Percentiles rank a stretch among this genome's conserved stretches.
Conservation (phyloP, 2,888 invertebrate species). For the Clitarchus hookeri region DNA sequence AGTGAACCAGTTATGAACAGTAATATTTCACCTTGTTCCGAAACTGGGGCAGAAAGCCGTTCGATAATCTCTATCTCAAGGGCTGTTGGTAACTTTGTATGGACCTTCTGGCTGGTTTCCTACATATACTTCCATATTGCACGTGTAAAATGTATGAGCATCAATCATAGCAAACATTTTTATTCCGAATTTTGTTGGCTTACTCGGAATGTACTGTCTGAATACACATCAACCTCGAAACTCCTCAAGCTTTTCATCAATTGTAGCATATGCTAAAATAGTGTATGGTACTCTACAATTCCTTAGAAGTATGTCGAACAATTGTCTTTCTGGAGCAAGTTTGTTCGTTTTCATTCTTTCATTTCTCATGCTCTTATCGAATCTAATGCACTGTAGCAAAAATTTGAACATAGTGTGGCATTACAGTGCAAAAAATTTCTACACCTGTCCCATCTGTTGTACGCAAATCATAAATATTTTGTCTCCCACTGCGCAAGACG, state of each 20-base stretch:
- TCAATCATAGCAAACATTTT: constrained; percentile 39
- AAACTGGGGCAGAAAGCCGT: constrained; percentile 33
- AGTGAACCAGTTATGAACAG: constrained; percentile 41
- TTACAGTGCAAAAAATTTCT: constrained; percentile 40
- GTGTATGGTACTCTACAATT: not conserved
- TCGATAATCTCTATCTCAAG: constrained; percentile 33
- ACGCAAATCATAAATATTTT: not conserved
- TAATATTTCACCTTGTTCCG: constrained; percentile 41
- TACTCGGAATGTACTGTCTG: constrained; percentile 30
- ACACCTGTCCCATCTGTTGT: constrained; percentile 40
- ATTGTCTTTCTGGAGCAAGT: not conserved
- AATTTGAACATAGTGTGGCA: constrained; percentile 43
- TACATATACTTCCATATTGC: constrained; percentile 37
- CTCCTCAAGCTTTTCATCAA: constrained; percentile 18
- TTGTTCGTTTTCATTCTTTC: not conserved
- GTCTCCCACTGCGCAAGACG: too few species aligned
- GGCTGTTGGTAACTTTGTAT: constrained; percentile 30
- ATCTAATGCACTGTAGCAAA: constrained; percentile 39
- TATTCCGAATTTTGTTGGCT: constrained; percentile 38
- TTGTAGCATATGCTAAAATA: not conserved
- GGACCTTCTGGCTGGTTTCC: constrained; percentile 38
- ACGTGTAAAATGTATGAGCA: constrained; percentile 35
- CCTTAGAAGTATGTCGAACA: not conserved
- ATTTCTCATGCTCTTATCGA: constrained; percentile 42
- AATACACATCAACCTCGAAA: constrained; percentile 25